A percentile compares a stretch with the other conserved stretches of the same genome.
Evolutionary conservation across 2,888 invertebrate species (phyloP).

Genomic region (Kuschelorhynchus macadamiae): DNA sequence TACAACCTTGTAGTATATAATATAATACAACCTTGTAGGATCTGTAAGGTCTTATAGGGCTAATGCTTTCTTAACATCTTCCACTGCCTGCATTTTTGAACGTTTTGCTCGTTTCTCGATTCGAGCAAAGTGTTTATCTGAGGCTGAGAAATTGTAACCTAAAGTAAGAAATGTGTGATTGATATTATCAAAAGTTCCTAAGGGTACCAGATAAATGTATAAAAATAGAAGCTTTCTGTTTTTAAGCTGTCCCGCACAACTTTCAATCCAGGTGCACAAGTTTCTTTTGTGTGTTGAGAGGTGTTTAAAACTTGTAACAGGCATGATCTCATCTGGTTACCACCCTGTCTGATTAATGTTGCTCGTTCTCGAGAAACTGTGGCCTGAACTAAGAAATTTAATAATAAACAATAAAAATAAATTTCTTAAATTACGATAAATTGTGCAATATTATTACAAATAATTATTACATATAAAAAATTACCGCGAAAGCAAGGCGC

Average conservation of each 20-base stretch:
- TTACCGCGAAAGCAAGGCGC: no score
- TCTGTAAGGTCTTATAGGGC: no score
- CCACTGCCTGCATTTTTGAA: constrained; percentile 1
- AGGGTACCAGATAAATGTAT: background rate
- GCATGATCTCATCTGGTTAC: background rate
- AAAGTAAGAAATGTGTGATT: background rate
- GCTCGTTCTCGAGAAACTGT: no score
- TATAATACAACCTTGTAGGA: no score
- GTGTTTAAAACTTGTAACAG: background rate
- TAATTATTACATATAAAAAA: no score
- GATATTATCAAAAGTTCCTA: background rate
- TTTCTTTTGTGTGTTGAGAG: background rate
- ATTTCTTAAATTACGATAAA: no score
- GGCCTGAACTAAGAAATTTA: no score
- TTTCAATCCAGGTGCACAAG: constrained; percentile 2
- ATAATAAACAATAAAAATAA: no score
- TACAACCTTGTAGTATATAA: no score
- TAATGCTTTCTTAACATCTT: background rate
- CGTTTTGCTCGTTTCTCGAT: constrained; percentile 1
- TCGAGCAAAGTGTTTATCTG: background rate
- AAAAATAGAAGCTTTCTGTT: background rate
- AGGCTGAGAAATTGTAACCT: background rate
- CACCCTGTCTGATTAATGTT: no score
- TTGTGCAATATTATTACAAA: no score
- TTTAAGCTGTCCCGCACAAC: background rate